These are phyloP conservation scores for Coregonus suidteri DNA, from an alignment of 2,797 vertebrate genomes.

Conservation along the genomic window DNA sequence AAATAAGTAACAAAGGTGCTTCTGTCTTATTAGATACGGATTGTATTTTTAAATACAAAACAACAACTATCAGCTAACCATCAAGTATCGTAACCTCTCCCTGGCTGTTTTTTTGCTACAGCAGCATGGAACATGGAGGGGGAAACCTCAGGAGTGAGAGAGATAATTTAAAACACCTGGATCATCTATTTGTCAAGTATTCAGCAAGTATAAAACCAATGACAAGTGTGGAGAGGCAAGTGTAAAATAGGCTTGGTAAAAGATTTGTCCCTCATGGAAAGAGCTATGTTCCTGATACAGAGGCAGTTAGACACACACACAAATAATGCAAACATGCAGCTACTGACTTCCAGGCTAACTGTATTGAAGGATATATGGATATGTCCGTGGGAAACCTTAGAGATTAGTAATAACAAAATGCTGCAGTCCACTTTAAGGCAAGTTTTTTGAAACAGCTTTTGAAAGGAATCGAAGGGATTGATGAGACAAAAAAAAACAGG, in stretches of 20 bases:
- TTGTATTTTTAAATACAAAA: constrained; percentile 22
- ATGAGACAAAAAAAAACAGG: neutral
- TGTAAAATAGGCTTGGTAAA: constrained; percentile 58
- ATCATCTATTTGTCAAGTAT: constrained; percentile 42
- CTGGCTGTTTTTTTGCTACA: constrained; percentile 24
- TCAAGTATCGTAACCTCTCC: constrained; percentile 40
- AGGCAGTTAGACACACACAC: neutral
- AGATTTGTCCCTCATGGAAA: constrained; percentile 44
- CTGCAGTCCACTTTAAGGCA: neutral
- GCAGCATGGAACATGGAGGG: constrained; percentile 28
- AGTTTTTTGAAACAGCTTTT: neutral
- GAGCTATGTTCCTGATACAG: constrained; percentile 14
- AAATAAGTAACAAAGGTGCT: constrained; percentile 56
- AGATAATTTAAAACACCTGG: constrained; percentile 39
- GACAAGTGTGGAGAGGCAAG: constrained; percentile 22
- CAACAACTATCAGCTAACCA: constrained; percentile 20
- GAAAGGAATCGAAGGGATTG: neutral
- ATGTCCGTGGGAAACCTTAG: neutral
- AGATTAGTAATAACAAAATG: constrained; percentile 4
- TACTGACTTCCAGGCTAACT: constrained; percentile 6
- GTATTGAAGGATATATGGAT: neutral
- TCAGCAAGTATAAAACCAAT: constrained; percentile 40
- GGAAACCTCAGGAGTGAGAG: constrained; percentile 35
- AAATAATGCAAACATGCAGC: constrained; percentile 1
- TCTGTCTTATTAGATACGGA: constrained; percentile 42